A percentile compares a stretch with the other conserved stretches of the same genome.
Conservation (phyloP, 2,113 vertebrate genomes). For the Epinephelus moara region DNA sequence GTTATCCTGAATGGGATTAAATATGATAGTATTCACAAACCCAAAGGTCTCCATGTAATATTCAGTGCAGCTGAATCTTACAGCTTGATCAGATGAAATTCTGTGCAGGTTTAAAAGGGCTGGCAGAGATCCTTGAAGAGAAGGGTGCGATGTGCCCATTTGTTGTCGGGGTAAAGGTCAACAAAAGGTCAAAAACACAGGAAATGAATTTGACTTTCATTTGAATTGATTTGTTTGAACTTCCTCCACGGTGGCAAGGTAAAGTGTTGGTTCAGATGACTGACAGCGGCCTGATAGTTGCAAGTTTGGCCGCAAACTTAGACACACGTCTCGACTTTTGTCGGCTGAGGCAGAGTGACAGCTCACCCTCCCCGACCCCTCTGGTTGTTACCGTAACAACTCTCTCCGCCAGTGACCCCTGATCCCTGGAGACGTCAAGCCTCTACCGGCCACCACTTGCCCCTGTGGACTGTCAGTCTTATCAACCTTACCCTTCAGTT, state of each 20-base stretch:
- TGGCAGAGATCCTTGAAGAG: neutral
- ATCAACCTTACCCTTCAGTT: neutral
- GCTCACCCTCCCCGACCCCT: constrained; percentile 18
- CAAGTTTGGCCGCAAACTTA: constrained; percentile 13
- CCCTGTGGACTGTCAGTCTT: neutral
- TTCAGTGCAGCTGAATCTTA: neutral
- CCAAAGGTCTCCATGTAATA: neutral
- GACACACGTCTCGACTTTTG: constrained; percentile 8
- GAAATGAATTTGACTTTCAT: constrained; percentile 38
- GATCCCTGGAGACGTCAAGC: constrained; percentile 7
- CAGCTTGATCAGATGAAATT: constrained; percentile 7
- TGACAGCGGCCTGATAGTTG: constrained; percentile 24
- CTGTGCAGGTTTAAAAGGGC: neutral
- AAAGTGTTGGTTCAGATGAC: neutral
- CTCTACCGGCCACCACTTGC: neutral
- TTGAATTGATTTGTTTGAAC: constrained; percentile 22
- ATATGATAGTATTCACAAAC: neutral
- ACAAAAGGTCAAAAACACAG: constrained; percentile 13
- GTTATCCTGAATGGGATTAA: neutral
- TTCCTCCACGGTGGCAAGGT: constrained; percentile 32
- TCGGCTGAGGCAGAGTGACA: constrained; percentile 49
- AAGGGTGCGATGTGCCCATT: neutral
- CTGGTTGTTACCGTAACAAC: constrained; percentile 12
- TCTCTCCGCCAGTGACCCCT: constrained; percentile 2
- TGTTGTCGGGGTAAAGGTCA: neutral